phyloP scores from a whole-genome alignment of 92 coral and sea anemone genomes.

The Zoanthus sociatus region DNA sequence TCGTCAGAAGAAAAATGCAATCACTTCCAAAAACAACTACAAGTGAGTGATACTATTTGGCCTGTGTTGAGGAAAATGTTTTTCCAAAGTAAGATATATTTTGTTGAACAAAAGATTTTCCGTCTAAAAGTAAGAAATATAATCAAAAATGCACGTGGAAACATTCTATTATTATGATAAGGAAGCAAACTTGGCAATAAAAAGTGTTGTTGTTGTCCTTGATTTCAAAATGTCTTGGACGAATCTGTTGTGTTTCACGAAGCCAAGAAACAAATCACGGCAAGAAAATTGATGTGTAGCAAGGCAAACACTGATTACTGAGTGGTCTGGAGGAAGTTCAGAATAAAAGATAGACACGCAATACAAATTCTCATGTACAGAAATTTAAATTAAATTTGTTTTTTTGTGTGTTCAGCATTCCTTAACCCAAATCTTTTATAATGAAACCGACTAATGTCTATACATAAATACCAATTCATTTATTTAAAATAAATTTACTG shows the following conservation, averaged over 20 bases:
- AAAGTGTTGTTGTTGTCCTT: slow-evolving; percentile 10
- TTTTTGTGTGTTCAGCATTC: slow-evolving; percentile 8
- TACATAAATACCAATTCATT: slow-evolving; percentile 15
- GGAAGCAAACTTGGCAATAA: slow-evolving; percentile 18
- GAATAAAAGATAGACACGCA: neutral
- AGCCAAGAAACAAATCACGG: slow-evolving; percentile 1
- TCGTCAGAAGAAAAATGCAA: neutral
- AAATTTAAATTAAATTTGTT: neutral
- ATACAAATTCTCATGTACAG: slow-evolving; percentile 17
- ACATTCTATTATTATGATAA: slow-evolving; percentile 27
- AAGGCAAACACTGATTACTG: neutral
- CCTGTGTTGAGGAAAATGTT: neutral
- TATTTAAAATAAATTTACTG: neutral
- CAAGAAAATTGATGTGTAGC: slow-evolving; percentile 5
- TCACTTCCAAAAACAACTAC: neutral
- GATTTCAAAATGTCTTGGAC: neutral
- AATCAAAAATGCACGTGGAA: slow-evolving; percentile 22
- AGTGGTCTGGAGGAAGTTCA: neutral
- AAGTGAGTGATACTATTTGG: neutral
- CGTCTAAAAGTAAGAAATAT: no score
- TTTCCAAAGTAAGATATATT: neutral
- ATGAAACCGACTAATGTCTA: neutral
- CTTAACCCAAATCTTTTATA: slow-evolving; percentile 20
- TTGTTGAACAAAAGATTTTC: neutral
- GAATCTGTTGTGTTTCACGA: slow-evolving; percentile 19